A percentile compares a stretch with the other conserved stretches of the same genome.
phyloP scores from a whole-genome alignment of 2,888 invertebrate genomes.

The Caprella mutica region DNA sequence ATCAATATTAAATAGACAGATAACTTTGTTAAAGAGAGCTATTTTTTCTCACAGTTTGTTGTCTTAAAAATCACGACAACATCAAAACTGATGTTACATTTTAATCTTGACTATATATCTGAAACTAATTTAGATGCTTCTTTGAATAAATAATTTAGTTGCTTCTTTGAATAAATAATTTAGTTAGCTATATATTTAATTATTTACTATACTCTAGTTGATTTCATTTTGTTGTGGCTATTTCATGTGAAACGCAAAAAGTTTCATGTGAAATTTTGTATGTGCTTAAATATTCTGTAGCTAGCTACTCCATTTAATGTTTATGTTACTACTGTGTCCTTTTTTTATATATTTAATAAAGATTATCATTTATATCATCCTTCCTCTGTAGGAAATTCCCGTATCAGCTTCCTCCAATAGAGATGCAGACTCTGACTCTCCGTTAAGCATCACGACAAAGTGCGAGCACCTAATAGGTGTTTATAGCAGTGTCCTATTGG shows the following conservation, averaged over 20 bases:
- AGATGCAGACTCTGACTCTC: no score
- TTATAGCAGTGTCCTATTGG: no score
- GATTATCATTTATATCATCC: neutral
- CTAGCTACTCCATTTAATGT: no score
- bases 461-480: no score
- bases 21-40: no score
- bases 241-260: neutral
- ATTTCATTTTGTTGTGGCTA: neutral
- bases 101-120: neutral
- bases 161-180: neutral
- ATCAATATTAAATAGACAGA: no score
- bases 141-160: neutral
- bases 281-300: no score
- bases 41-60: no score
- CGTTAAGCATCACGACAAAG: no score
- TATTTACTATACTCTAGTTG: neutral
- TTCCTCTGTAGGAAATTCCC: neutral
- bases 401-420: no score
- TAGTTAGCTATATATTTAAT: slow-evolving; percentile 1
- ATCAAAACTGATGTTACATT: neutral
- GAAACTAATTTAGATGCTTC: neutral
- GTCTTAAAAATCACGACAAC: no score
- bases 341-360: neutral
- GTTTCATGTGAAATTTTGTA: neutral
- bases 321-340: neutral